phyloP scores from a whole-genome alignment of 2,797 vertebrate species.

The Pteronotus mesoamericanus region DNA sequence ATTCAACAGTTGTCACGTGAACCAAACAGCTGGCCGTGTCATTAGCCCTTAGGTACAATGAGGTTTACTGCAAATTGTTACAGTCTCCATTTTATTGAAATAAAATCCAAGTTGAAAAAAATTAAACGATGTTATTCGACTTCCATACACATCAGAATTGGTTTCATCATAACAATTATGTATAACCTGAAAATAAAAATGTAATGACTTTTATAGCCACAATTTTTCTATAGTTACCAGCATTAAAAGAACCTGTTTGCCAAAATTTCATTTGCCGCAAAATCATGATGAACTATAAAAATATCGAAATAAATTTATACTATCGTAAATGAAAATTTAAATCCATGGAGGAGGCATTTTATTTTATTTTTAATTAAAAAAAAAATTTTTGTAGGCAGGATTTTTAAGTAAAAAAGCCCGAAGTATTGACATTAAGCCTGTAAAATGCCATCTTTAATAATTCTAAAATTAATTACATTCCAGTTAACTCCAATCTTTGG shows the following conservation, averaged over 20 bases:
- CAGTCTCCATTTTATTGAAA: background rate
- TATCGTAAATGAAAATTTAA: constrained; percentile 4
- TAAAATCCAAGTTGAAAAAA: constrained; percentile 22
- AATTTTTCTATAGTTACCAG: background rate
- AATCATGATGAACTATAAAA: background rate
- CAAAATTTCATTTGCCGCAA: background rate
- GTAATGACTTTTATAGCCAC: background rate
- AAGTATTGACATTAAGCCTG: background rate
- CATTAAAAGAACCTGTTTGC: background rate
- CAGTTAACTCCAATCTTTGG: background rate
- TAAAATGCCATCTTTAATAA: background rate
- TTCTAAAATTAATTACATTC: background rate
- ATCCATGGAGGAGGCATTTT: background rate
- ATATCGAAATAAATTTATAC: background rate
- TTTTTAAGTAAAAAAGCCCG: background rate
- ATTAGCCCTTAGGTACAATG: background rate
- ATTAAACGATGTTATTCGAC: background rate
- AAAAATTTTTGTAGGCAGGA: background rate
- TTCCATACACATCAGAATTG: background rate
- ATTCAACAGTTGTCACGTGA: background rate
- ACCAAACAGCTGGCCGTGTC: background rate
- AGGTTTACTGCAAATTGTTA: background rate
- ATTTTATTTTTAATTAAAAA: background rate
- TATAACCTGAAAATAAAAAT: background rate
- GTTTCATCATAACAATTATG: background rate